A percentile compares a stretch with the other conserved stretches of the same genome.
phyloP scores from a whole-genome alignment of 2,888 invertebrate genomes.

The Teleiodes luculella region DNA sequence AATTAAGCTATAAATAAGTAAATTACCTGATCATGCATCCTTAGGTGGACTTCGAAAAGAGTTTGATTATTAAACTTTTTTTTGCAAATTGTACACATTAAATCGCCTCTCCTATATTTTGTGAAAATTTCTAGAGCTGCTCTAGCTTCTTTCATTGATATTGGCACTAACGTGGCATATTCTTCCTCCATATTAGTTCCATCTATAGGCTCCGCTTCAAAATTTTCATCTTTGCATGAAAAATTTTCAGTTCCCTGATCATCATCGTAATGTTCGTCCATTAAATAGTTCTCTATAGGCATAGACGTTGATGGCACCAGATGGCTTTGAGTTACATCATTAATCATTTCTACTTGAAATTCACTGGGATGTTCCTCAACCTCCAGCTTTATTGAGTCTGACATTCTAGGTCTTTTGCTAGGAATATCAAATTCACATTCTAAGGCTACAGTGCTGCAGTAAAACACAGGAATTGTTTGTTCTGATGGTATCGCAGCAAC shows the following conservation, averaged over 20 bases:
- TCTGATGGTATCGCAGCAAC: constrained; percentile 26
- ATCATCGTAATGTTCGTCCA: constrained; percentile 22
- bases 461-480: constrained; percentile 40
- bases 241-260: constrained; percentile 25
- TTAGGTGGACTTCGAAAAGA: constrained; percentile 45
- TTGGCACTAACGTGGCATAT: constrained; percentile 57
- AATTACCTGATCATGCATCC: constrained; percentile 65
- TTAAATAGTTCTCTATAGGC: constrained; percentile 30
- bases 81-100: constrained; percentile 49
- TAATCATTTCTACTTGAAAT: constrained; percentile 22
- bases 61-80: constrained; percentile 47
- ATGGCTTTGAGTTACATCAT: constrained; percentile 13
- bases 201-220: constrained; percentile 37
- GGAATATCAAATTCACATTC: constrained; percentile 38
- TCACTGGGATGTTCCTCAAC: constrained; percentile 23
- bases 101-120: constrained; percentile 46
- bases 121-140: constrained; percentile 58
- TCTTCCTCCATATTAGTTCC: constrained; percentile 55
- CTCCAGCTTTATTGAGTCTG: constrained; percentile 16
- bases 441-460: constrained; percentile 44
- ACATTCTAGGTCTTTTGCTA: constrained; percentile 14
- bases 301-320: constrained; percentile 8
- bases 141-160: constrained; percentile 55
- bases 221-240: constrained; percentile 16
- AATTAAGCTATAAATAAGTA: too few relatives aligned